Evolutionary conservation across 2,797 vertebrate genomes (phyloP).

Genomic region (Linurgus olivaceus): DNA sequence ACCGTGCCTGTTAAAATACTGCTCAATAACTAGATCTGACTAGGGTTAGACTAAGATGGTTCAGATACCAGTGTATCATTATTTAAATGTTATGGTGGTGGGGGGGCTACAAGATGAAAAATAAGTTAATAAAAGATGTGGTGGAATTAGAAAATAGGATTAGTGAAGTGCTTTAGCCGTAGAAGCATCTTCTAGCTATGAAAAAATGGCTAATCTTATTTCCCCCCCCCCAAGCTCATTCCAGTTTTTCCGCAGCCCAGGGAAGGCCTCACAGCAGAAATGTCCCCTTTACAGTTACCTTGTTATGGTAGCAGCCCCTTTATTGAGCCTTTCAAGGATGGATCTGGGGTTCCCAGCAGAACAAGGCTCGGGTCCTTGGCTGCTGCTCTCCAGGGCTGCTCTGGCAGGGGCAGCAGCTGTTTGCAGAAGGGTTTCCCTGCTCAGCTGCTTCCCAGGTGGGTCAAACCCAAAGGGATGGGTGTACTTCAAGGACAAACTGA

Average conservation of each 20-base stretch:
- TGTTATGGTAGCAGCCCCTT: background rate
- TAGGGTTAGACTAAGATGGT: background rate
- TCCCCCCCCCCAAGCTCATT: slow-evolving; percentile 28
- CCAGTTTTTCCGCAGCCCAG: background rate
- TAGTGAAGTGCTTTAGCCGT: slow-evolving; percentile 42
- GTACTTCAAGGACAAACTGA: background rate
- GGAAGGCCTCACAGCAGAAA: slow-evolving; percentile 1
- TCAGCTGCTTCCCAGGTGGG: slow-evolving; percentile 19
- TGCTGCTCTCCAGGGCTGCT: background rate
- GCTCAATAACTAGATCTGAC: slow-evolving; percentile 41
- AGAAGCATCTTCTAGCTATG: slow-evolving; percentile 34
- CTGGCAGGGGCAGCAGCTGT: background rate
- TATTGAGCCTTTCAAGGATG: background rate
- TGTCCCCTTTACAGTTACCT: background rate
- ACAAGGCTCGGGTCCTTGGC: background rate
- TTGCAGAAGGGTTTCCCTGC: background rate
- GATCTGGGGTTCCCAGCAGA: background rate
- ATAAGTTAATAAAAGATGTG: slow-evolving; percentile 51
- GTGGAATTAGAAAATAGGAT: slow-evolving; percentile 66
- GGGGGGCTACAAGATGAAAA: slow-evolving; percentile 56
- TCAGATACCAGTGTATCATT: slow-evolving; percentile 10
- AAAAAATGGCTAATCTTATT: slow-evolving; percentile 42
- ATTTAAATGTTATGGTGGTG: slow-evolving; percentile 33
- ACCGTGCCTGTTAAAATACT: slow-evolving; percentile 35
- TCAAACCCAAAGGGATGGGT: background rate